A percentile compares a stretch with the other conserved stretches of the same genome.
Evolutionary conservation across 2,113 vertebrate species (phyloP).

Genomic region (Casuarius casuarius): DNA sequence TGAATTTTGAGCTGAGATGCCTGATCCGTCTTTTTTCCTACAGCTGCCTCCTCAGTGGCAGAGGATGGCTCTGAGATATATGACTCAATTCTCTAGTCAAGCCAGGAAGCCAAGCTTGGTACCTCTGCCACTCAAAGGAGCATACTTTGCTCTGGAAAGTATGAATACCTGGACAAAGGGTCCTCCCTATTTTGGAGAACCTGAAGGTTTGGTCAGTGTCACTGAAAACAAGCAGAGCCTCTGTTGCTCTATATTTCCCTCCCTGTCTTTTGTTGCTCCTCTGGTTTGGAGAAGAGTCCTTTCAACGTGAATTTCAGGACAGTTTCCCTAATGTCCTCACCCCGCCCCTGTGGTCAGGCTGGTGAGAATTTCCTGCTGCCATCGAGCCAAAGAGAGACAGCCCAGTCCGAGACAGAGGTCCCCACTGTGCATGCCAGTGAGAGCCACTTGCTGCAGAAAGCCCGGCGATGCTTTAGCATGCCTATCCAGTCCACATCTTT

Average conservation of each 20-base stretch:
- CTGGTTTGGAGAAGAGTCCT: neutral
- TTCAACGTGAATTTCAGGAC: neutral
- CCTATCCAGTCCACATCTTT: accelerated
- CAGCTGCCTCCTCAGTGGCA: neutral
- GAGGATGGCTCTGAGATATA: neutral
- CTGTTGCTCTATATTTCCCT: neutral
- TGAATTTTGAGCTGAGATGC: neutral
- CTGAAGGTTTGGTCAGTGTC: neutral
- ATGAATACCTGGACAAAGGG: neutral
- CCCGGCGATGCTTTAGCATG: neutral
- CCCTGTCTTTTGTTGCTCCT: neutral
- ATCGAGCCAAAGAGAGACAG: neutral
- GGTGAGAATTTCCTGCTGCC: neutral
- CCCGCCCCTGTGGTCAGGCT: neutral
- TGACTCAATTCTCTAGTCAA: neutral
- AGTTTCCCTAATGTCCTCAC: neutral
- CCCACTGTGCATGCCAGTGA: neutral
- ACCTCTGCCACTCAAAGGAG: neutral
- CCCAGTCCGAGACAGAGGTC: neutral
- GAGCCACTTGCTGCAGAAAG: neutral
- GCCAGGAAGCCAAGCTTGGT: neutral
- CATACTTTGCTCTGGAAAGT: neutral
- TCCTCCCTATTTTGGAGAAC: neutral
- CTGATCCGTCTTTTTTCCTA: neutral
- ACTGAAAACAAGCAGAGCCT: neutral